These are phyloP conservation scores for Dinocampus coccinellae DNA, from an alignment of 2,888 invertebrate genomes.

Conservation along the genomic window DNA sequence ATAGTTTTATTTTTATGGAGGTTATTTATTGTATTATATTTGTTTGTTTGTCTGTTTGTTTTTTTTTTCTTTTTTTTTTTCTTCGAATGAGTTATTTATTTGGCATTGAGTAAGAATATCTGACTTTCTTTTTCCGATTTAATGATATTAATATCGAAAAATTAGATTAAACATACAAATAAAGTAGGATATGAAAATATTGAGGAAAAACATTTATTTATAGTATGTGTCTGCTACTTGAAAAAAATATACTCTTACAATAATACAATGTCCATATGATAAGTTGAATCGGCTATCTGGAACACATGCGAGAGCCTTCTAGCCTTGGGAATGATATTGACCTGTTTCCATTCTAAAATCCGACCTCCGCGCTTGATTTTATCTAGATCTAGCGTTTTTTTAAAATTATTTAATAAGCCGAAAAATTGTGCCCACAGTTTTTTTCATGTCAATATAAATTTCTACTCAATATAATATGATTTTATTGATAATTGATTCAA, in stretches of 20 bases:
- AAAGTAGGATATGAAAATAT: not conserved
- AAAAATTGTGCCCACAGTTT: not conserved
- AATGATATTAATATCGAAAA: not conserved
- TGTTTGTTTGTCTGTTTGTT: not conserved
- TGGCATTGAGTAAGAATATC: not conserved
- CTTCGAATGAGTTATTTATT: not conserved
- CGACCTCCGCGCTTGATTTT: conserved; percentile 42
- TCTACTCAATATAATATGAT: too few species aligned
- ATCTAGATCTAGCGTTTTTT: conserved; percentile 42
- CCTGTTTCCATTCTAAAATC: conserved; percentile 60
- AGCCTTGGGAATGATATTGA: conserved; percentile 60
- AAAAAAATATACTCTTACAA: conserved; percentile 10
- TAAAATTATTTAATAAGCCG: not conserved
- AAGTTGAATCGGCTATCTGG: conserved; percentile 48
- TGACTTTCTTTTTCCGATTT: not conserved
- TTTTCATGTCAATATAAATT: conserved; percentile 3
- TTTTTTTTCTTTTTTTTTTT: not conserved
- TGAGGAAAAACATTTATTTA: not conserved
- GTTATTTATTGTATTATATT: not conserved
- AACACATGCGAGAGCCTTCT: conserved; percentile 49
- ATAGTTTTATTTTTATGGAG: not conserved
- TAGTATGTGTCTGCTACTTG: not conserved
- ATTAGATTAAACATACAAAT: not conserved
- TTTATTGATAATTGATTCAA: not conserved
- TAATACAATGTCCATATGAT: conserved; percentile 31